phyloP scores from a whole-genome alignment of 1,140 invertebrate genomes.

The Drosophila bifasciata region DNA sequence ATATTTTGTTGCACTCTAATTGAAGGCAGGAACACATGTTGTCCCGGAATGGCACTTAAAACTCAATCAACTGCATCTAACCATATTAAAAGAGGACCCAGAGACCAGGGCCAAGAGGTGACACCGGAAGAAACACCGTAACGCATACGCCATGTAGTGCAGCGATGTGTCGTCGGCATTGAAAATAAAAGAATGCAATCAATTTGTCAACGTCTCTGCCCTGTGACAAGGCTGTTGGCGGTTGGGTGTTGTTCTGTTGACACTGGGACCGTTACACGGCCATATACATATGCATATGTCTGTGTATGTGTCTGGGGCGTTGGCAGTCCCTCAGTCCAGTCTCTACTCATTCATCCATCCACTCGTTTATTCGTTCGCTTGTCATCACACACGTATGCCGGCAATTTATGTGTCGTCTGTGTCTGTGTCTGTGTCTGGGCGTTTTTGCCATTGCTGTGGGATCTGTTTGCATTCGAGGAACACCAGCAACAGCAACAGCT shows the following conservation, averaged over 20 bases:
- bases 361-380: conserved; percentile 46
- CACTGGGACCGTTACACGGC: conserved; percentile 21
- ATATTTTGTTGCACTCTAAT: conserved; percentile 63
- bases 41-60: conserved; percentile 73
- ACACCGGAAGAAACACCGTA: conserved; percentile 11
- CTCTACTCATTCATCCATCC: background rate
- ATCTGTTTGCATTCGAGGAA: conserved; percentile 21
- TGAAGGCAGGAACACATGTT: conserved; percentile 55
- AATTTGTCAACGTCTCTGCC: conserved; percentile 76
- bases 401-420: conserved; percentile 75
- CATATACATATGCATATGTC: background rate
- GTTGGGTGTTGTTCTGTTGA: conserved; percentile 19
- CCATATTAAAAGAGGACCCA: conserved; percentile 67
- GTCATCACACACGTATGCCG: conserved; percentile 78
- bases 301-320: conserved; percentile 6
- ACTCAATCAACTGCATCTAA: conserved; percentile 80
- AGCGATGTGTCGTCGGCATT: conserved; percentile 41
- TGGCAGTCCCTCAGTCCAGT: conserved; percentile 30
- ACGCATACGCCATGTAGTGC: conserved; percentile 76
- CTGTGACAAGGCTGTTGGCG: conserved; percentile 1
- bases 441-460: conserved; percentile 19
- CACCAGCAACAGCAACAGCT: conserved; percentile 2
- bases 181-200: conserved; percentile 80
- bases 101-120: conserved; percentile 2
- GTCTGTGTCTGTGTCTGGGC: conserved; percentile 23